These are phyloP conservation scores for Coccyzus lansbergi DNA, from an alignment of 2,797 vertebrate species.

Conservation along the genomic window DNA sequence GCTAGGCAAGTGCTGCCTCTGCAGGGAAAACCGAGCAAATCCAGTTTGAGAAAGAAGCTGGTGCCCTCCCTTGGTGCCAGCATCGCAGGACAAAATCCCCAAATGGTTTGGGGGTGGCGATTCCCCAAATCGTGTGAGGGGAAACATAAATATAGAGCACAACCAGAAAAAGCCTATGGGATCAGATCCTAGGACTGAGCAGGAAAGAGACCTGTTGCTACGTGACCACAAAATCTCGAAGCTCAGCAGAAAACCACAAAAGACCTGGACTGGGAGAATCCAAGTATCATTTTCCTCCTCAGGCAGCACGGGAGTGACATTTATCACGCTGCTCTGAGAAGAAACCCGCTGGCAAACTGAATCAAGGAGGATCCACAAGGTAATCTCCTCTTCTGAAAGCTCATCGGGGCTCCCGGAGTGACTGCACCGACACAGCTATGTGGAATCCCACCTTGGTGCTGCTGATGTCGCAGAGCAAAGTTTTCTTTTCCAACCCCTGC, in stretches of 20 bases:
- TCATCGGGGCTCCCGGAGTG: background rate
- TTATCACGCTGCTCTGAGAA: background rate
- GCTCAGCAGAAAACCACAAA: background rate
- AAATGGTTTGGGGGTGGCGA: background rate
- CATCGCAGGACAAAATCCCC: background rate
- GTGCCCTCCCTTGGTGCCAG: background rate
- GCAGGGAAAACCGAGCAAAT: background rate
- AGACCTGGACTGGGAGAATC: background rate
- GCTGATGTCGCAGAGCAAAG: background rate
- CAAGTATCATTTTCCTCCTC: background rate
- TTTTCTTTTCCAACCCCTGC: background rate
- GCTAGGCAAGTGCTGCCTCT: slow-evolving; percentile 35
- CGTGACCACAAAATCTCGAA: background rate
- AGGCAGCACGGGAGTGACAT: background rate
- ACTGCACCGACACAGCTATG: background rate
- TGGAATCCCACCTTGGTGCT: background rate
- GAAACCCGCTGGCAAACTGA: background rate
- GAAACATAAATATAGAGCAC: background rate
- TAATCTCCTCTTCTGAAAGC: background rate
- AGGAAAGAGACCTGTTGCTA: background rate
- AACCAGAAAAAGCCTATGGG: background rate
- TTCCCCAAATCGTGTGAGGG: background rate
- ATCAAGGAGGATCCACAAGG: background rate
- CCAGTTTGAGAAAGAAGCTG: background rate
- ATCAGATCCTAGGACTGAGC: background rate